Conservation (phyloP, 2,888 invertebrate species). For the Sipunculus nudus region DNA sequence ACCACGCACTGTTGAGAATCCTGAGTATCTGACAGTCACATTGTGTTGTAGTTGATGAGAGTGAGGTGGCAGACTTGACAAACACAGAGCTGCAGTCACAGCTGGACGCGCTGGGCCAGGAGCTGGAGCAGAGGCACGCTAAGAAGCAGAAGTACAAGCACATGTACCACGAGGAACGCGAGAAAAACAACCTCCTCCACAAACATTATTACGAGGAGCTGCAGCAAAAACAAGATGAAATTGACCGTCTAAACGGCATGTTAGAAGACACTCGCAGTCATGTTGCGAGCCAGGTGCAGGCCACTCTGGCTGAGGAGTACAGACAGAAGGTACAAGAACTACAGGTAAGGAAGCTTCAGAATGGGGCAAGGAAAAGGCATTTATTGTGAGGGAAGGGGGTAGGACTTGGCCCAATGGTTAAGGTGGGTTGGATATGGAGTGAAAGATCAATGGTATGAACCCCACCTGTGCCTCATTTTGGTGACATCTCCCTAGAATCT, state of each 20-base stretch:
- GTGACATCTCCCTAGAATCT: too few species aligned
- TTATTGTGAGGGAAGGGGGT: too few species aligned
- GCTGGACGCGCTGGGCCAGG: constrained; percentile 14
- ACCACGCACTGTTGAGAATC: too few species aligned
- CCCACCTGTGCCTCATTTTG: too few species aligned
- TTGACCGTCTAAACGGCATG: constrained; percentile 6
- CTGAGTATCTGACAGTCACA: too few species aligned
- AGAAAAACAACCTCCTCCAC: constrained; percentile 32
- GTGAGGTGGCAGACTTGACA: constrained; percentile 1
- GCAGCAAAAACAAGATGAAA: constrained; percentile 4
- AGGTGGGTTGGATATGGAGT: too few species aligned
- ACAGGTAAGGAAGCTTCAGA: too few species aligned
- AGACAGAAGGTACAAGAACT: not conserved
- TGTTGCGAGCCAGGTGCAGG: not conserved
- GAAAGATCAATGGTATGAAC: too few species aligned
- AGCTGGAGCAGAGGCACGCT: constrained; percentile 37
- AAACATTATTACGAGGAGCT: constrained; percentile 39
- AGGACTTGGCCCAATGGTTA: too few species aligned
- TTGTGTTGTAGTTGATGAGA: not conserved
- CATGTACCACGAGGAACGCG: constrained; percentile 46
- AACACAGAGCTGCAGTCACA: constrained; percentile 3
- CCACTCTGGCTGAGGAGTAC: not conserved
- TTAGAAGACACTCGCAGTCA: too few species aligned
- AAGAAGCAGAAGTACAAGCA: constrained; percentile 47
- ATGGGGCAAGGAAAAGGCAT: too few species aligned